A percentile compares a stretch with the other conserved stretches of the same genome.
Evolutionary conservation across 2,113 vertebrate species (phyloP).

Genomic region (Pogona vitticeps): DNA sequence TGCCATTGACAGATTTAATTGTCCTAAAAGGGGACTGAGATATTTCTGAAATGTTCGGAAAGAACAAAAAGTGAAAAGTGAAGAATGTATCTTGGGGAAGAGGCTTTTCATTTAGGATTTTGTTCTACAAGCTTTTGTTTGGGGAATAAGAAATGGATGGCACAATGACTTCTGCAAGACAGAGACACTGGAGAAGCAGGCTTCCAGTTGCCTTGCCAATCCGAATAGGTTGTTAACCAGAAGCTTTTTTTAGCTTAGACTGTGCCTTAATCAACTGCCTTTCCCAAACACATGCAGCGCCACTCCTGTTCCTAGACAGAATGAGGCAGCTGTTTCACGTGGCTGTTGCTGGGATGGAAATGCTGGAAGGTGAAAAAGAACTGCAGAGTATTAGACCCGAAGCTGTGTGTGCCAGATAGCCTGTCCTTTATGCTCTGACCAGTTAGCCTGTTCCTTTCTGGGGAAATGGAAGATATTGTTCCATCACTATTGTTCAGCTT

Average conservation of each 20-base stretch:
- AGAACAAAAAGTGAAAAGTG: not conserved
- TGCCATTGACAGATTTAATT: slow-evolving; percentile 3
- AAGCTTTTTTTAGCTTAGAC: not conserved
- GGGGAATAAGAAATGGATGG: not conserved
- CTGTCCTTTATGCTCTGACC: too few relatives aligned
- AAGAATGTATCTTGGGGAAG: not conserved
- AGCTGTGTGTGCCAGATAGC: too few relatives aligned
- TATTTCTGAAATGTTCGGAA: not conserved
- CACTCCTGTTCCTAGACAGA: too few relatives aligned
- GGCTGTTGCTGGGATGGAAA: too few relatives aligned
- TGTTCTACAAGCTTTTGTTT: not conserved
- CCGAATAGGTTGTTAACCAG: not conserved
- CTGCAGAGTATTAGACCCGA: too few relatives aligned
- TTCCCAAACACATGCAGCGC: not conserved
- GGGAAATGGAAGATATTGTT: too few relatives aligned
- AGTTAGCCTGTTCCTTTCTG: too few relatives aligned
- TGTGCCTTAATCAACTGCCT: too few relatives aligned
- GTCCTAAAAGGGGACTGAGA: not conserved
- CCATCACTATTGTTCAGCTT: too few relatives aligned
- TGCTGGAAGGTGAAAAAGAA: too few relatives aligned
- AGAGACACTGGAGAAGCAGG: not conserved
- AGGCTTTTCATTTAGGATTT: not conserved
- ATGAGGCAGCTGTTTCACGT: too few relatives aligned
- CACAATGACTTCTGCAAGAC: not conserved
- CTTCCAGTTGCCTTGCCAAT: not conserved